These are phyloP conservation scores for Lacerta bilineata DNA, from an alignment of 2,797 vertebrate species.

Conservation along the genomic window DNA sequence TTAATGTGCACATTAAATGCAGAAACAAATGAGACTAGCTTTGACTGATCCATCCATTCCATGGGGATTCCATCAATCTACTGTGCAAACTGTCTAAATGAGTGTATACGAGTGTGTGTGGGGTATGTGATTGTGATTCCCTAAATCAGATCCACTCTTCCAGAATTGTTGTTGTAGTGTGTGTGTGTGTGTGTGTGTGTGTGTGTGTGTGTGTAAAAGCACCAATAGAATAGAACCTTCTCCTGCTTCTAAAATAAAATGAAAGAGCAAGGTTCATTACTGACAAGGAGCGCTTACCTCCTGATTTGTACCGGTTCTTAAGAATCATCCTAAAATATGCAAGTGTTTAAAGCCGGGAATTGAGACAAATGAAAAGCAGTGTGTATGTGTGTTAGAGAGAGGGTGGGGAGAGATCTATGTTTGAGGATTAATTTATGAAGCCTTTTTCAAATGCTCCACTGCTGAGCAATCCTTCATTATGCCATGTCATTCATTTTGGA, in stretches of 20 bases:
- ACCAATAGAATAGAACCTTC: neutral
- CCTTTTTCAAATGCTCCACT: neutral
- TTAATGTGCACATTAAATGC: too few species aligned
- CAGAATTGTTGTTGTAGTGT: neutral
- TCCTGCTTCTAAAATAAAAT: too few species aligned
- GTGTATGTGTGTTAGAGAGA: neutral
- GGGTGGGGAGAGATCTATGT: neutral
- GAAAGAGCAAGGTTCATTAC: neutral
- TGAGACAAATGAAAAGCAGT: neutral
- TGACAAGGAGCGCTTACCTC: neutral
- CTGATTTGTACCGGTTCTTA: too few species aligned
- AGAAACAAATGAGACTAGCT: too few species aligned
- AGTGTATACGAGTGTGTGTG: too few species aligned
- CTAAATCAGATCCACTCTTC: neutral
- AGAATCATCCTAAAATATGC: too few species aligned
- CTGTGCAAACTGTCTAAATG: neutral
- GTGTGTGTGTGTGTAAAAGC: neutral
- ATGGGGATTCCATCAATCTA: neutral
- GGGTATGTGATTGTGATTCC: too few species aligned
- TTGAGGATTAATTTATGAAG: conserved; percentile 14
- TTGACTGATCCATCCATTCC: neutral
- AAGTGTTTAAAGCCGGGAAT: neutral
- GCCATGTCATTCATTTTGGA: neutral
- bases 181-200: too few species aligned
- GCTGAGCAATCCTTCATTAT: neutral